Conservation (phyloP, 2,797 vertebrate genomes). For the Myotis pilosus region DNA sequence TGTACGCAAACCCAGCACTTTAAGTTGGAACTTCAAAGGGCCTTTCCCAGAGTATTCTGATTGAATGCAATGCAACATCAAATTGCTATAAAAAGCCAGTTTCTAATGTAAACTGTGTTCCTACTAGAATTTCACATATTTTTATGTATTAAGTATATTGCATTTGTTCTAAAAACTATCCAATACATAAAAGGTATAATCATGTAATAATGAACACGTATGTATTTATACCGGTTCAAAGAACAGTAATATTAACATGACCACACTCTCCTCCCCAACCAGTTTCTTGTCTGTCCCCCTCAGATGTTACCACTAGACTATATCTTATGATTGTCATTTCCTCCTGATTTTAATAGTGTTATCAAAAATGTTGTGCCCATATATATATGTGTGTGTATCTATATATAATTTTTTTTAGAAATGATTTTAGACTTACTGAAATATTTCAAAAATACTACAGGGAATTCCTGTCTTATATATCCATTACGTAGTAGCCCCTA, state of each 20-base stretch:
- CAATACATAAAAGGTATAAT: background rate
- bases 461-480: background rate
- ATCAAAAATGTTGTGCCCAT: background rate
- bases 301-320: background rate
- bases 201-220: background rate
- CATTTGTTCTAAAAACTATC: background rate
- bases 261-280: background rate
- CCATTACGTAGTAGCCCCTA: background rate
- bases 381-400: background rate
- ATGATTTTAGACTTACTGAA: constrained; percentile 8
- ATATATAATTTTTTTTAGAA: background rate
- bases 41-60: background rate
- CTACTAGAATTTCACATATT: background rate
- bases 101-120: background rate
- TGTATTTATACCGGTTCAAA: background rate
- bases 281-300: background rate
- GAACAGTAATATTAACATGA: background rate
- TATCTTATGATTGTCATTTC: background rate
- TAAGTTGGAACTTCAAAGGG: background rate
- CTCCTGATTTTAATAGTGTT: background rate
- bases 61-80: background rate
- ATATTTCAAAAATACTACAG: background rate
- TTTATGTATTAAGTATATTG: background rate
- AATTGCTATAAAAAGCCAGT: background rate
- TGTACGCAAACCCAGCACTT: background rate